These are phyloP conservation scores for Sus cebifrons DNA, from an alignment of 2,797 vertebrate genomes.

Conservation along the genomic window DNA sequence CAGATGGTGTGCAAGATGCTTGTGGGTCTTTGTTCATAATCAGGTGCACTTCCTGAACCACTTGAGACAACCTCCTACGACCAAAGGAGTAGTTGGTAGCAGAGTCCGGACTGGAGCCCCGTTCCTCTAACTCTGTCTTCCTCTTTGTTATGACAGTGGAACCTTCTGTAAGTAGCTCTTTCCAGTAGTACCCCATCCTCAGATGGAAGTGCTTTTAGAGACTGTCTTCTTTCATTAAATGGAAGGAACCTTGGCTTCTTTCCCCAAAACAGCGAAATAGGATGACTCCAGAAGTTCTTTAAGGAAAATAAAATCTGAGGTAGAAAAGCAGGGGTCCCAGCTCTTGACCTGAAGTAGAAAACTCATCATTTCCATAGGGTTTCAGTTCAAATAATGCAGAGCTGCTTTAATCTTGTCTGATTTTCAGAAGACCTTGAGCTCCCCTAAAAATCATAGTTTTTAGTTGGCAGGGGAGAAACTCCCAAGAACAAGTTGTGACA, in stretches of 20 bases:
- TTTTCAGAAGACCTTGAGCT: constrained; percentile 55
- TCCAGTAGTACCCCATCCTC: constrained; percentile 23
- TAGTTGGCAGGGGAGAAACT: constrained; percentile 70
- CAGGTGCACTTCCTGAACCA: neutral
- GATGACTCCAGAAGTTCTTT: constrained; percentile 37
- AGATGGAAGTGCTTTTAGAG: constrained; percentile 30
- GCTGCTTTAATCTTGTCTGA: constrained; percentile 22
- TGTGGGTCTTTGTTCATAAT: neutral
- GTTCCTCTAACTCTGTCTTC: neutral
- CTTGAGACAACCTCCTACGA: neutral
- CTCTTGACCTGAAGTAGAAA: constrained; percentile 64
- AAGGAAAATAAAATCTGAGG: constrained; percentile 46
- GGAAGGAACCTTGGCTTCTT: constrained; percentile 47
- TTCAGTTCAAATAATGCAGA: constrained; percentile 59
- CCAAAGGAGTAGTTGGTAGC: neutral
- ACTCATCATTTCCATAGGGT: neutral
- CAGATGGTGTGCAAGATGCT: neutral
- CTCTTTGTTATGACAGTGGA: constrained; percentile 23
- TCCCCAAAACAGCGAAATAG: constrained; percentile 25
- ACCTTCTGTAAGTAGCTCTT: neutral
- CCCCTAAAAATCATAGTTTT: constrained; percentile 65
- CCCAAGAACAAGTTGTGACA: constrained; percentile 81
- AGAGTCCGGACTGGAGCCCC: neutral
- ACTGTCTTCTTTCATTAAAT: constrained; percentile 41
- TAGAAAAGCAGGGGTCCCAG: constrained; percentile 43